Evolutionary conservation across 2,113 vertebrate species (phyloP), one percentile per base, ranked within the genome.

Genomic region (Thamnophis sirtalis): DNA sequence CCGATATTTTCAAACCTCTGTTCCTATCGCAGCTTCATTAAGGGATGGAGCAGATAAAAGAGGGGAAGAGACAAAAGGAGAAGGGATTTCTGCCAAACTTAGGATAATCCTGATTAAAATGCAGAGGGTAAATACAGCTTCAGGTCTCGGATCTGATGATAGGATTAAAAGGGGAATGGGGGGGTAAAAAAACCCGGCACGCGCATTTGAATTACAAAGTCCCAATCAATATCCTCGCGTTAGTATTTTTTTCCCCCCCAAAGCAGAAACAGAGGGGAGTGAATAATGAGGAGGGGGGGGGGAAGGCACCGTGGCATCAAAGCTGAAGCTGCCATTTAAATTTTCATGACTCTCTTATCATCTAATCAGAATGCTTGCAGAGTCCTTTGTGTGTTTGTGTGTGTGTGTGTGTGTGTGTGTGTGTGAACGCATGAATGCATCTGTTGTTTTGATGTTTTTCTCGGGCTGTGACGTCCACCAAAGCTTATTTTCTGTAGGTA

Each of bases 101-200:
- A 73, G 94, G 94, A 94, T 94, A 94, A n/a, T 94, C 93, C 94
- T 96, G 96, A 97, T 98, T 97, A 97, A 97, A 97, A 97, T 97
- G 97, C 95, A 95, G 96, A 95, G 89, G 93, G 94, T 96, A 97
- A 96, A 96, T 96, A 96, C 54, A 92, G 95, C 91, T 96, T 97
- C 87, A 93, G 94, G 95, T 96, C 95, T 96, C 91, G 93, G 97
- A 97, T 97, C 93, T 95, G 97, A 98, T 98, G 97, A 97, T 95
- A 94, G 96, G 97, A 98, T 98, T 98, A 98, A 97, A 58, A 97
- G 96, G 94, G 96, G 96, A 96, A 96, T 94, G 95, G 89, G 6
- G 19, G 19, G 5, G 5, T 0, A 0, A 24, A 6, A 58, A 60
- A 96, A 95, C 96, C 92, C 0, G 80, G 91, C 92, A 89, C 93